These are phyloP conservation scores for Lasiurus borealis DNA, from an alignment of 2,113 vertebrate genomes.

Conservation along the genomic window DNA sequence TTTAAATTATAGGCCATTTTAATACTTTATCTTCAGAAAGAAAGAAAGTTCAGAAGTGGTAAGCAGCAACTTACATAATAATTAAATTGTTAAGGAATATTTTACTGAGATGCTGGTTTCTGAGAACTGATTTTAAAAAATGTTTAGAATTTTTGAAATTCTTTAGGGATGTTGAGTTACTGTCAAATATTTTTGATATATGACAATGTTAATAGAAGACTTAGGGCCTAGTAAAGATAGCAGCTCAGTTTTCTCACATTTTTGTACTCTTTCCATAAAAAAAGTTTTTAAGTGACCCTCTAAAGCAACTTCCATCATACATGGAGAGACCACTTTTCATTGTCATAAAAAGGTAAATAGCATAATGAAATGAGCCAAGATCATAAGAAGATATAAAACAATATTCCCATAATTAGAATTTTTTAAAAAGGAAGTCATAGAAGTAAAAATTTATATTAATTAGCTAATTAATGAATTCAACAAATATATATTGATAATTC, in stretches of 20 bases:
- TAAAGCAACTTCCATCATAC: neutral
- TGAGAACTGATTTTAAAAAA: neutral
- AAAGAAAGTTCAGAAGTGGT: conserved; percentile 40
- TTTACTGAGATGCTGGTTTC: conserved; percentile 9
- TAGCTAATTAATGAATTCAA: neutral
- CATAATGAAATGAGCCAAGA: neutral
- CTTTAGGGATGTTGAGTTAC: conserved; percentile 16
- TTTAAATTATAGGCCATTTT: conserved; percentile 71
- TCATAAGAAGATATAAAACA: neutral
- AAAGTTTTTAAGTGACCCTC: neutral
- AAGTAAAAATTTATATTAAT: conserved; percentile 19
- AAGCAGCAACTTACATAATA: conserved; percentile 49
- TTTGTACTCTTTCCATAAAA: conserved; percentile 2
- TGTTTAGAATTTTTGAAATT: conserved; percentile 13
- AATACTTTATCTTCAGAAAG: conserved; percentile 57
- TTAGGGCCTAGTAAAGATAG: neutral
- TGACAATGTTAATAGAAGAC: neutral
- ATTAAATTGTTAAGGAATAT: conserved; percentile 42
- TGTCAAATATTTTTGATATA: neutral
- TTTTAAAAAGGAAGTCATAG: neutral
- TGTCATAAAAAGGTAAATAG: neutral
- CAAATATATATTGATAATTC: neutral
- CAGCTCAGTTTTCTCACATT: neutral
- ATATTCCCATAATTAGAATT: neutral
- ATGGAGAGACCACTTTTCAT: neutral